Evolutionary conservation across 2,888 invertebrate genomes (phyloP), one percentile per base, ranked within the genome.

Genomic region (Ptilodon capucinus): DNA sequence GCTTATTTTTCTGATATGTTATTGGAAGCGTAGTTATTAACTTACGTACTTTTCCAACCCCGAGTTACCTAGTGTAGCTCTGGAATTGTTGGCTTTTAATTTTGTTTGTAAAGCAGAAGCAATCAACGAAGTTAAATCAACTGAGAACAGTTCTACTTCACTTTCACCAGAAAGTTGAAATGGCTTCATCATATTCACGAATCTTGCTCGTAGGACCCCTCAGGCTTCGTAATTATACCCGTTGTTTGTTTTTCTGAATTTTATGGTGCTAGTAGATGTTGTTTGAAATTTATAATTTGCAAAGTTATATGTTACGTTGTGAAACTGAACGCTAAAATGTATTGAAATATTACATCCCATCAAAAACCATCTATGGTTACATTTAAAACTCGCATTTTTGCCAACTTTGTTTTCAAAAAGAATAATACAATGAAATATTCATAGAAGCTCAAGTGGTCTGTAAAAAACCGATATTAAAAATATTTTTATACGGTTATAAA

Each of bases 121-220:
- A 48, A 56, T 54, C 44, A 46, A 51, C 32, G 54, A 60, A 65
- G 56, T 68, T 54, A 18, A 44, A 52, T 44, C 54, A 44, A 46
- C 40, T 47, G 54, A 47, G 58, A 60, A 50, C 35, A 43, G 47
- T 44, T 60, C 44, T 49, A 57, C 51, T 54, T 57, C 52, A 57
- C 51, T 54, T 57, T 51, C 51, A 42, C 46, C 43, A 41, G 36
- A 48, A 63, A 64, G 58, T 68, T 61, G 40, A 42, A 54, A 64
- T 66, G 39, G 54, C 57, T 58, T 66, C 48, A 60, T 60, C 52
- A 48, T 61, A 51, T 64, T 56, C 21, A 28, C 3, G 28, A 28
- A 28, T n/a, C n/a, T 11, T 8, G 23, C 11, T 11, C 25, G 11
- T 11, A 28, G 25, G 25, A 11, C 25, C 11, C 25, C 6, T n/a